Evolutionary conservation across 2,797 vertebrate species (phyloP).

Genomic region (Podargus strigoides): DNA sequence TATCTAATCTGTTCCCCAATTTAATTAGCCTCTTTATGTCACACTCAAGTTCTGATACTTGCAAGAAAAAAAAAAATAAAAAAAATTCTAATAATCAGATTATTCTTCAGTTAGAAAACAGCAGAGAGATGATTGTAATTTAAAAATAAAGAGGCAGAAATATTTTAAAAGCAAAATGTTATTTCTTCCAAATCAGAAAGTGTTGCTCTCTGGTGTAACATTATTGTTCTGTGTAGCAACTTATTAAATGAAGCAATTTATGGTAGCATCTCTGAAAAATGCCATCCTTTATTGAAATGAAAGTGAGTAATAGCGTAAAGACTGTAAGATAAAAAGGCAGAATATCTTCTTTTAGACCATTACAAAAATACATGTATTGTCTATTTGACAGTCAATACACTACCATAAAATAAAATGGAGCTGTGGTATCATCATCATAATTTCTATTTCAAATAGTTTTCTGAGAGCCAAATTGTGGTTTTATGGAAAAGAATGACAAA

Average conservation of each 20-base stretch:
- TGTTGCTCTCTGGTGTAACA: slow-evolving; percentile 59
- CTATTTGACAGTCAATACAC: slow-evolving; percentile 72
- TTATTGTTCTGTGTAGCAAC: slow-evolving; percentile 70
- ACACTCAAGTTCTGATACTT: neutral
- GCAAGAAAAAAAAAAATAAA: neutral
- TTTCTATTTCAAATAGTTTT: slow-evolving; percentile 72
- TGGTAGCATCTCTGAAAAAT: slow-evolving; percentile 67
- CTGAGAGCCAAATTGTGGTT: slow-evolving; percentile 66
- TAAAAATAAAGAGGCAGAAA: slow-evolving; percentile 7
- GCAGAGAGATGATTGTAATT: slow-evolving; percentile 36
- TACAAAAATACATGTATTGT: slow-evolving; percentile 72
- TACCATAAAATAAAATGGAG: slow-evolving; percentile 74
- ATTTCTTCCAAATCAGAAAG: slow-evolving; percentile 61
- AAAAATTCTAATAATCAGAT: neutral
- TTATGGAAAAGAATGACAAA: slow-evolving; percentile 70
- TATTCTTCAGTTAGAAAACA: slow-evolving; percentile 38
- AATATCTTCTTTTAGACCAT: slow-evolving; percentile 68
- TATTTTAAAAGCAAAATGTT: slow-evolving; percentile 37
- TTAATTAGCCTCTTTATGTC: slow-evolving; percentile 46
- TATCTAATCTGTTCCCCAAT: slow-evolving; percentile 44
- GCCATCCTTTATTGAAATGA: slow-evolving; percentile 70
- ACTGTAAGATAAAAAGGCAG: slow-evolving; percentile 69
- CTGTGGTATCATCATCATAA: slow-evolving; percentile 68
- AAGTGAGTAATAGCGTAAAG: slow-evolving; percentile 62
- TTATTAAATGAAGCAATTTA: slow-evolving; percentile 72